These are phyloP conservation scores for Euplagia quadripunctaria DNA, from an alignment of 2,888 invertebrate species.

Conservation along the genomic window DNA sequence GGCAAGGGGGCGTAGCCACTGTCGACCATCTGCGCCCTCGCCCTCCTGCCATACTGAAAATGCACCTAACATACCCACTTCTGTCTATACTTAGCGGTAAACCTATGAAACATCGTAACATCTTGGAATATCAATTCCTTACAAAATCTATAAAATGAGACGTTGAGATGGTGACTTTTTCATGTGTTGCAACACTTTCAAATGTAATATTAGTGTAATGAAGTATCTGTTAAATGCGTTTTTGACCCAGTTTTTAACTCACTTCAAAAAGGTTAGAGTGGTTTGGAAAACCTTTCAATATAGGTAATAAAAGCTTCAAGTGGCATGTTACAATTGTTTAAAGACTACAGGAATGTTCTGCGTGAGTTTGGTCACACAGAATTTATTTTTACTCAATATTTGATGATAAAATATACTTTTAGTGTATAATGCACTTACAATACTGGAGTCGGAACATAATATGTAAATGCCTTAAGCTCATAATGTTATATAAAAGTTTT, in stretches of 20 bases:
- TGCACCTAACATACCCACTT: slow-evolving; percentile 56
- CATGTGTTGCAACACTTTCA: not conserved
- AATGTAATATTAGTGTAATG: not conserved
- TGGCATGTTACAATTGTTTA: too few species aligned
- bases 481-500: not conserved
- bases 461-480: not conserved
- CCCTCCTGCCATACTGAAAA: slow-evolving; percentile 69
- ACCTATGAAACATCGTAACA: slow-evolving; percentile 10
- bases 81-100: slow-evolving; percentile 17
- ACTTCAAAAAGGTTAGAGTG: not conserved
- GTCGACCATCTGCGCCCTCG: slow-evolving; percentile 68
- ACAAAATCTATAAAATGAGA: not conserved
- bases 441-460: too few species aligned
- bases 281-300: too few species aligned
- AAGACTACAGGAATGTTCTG: too few species aligned
- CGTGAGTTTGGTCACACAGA: too few species aligned
- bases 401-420: too few species aligned
- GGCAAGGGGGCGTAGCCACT: slow-evolving; percentile 54
- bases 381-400: too few species aligned
- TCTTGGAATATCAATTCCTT: not conserved
- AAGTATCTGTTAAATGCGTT: not conserved
- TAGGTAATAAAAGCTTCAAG: too few species aligned
- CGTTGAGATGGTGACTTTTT: not conserved
- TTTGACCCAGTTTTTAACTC: not conserved
- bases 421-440: too few species aligned